A percentile compares a stretch with the other conserved stretches of the same genome.
These are phyloP conservation scores for Drosophila kanekoi DNA, from an alignment of 2,888 invertebrate genomes.

Conservation along the genomic window DNA sequence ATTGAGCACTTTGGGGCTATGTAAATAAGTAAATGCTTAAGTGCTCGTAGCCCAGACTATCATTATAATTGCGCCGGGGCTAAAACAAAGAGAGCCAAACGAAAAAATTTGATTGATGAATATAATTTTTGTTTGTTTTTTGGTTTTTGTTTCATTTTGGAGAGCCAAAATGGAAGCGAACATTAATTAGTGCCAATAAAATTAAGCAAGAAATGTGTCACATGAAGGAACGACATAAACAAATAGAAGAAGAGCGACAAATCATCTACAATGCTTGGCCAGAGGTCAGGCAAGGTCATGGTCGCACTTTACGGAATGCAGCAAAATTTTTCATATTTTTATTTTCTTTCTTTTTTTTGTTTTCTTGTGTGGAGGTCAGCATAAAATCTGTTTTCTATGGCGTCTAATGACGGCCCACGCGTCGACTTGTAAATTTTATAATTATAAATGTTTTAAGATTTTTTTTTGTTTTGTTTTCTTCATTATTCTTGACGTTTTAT, in stretches of 20 bases:
- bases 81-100: slow-evolving; percentile 13
- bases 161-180: slow-evolving; percentile 33
- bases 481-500: slow-evolving; percentile 23
- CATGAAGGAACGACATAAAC: slow-evolving; percentile 41
- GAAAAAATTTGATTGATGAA: slow-evolving; percentile 64
- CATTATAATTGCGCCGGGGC: slow-evolving; percentile 54
- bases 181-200: slow-evolving; percentile 76
- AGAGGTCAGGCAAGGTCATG: slow-evolving; percentile 74
- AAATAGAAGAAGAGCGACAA: slow-evolving; percentile 10
- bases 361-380: slow-evolving; percentile 21
- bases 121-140: slow-evolving; percentile 14
- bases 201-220: slow-evolving; percentile 61
- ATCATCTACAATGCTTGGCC: slow-evolving; percentile 12
- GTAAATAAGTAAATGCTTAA: slow-evolving; percentile 61
- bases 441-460: slow-evolving; percentile 27
- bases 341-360: neutral
- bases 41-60: slow-evolving; percentile 61
- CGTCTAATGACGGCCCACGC: slow-evolving; percentile 32
- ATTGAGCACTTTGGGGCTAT: slow-evolving; percentile 46
- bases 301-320: slow-evolving; percentile 32
- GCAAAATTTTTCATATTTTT: neutral
- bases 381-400: no score
- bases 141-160: slow-evolving; percentile 23
- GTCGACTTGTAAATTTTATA: slow-evolving; percentile 32
- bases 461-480: slow-evolving; percentile 1